Percentiles rank a stretch among this genome's conserved stretches.
Conservation (phyloP, 2,113 vertebrate species). For the Pithys albifrons region DNA sequence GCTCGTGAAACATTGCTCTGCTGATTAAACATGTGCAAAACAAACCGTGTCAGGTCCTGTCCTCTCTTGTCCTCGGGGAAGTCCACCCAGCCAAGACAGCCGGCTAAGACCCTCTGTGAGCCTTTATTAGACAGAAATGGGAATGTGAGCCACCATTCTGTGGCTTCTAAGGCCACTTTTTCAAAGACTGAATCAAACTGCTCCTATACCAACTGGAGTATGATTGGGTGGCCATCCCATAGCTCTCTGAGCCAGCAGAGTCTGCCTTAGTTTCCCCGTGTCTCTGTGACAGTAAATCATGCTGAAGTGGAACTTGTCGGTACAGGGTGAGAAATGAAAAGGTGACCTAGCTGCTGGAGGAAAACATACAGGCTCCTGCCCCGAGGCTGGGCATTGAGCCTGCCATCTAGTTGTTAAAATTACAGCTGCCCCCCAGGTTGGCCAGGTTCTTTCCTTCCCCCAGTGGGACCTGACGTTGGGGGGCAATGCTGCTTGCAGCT, state of each 20-base stretch:
- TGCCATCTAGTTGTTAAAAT: background rate
- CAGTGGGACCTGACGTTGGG: background rate
- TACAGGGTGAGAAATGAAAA: background rate
- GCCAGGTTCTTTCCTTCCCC: background rate
- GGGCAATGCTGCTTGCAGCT: background rate
- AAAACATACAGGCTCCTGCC: background rate
- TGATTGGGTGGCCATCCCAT: background rate
- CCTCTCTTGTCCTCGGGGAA: rapidly evolving
- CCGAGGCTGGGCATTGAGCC: background rate
- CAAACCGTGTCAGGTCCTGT: background rate
- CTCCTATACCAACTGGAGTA: background rate
- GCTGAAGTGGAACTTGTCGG: background rate
- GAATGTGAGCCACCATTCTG: background rate
- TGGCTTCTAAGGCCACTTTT: background rate
- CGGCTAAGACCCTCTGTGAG: background rate
- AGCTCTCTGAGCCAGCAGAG: background rate
- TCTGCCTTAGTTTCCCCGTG: background rate
- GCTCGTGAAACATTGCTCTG: background rate
- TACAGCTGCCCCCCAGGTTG: background rate
- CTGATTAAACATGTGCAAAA: constrained; percentile 8
- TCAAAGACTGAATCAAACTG: background rate
- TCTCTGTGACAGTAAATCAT: background rate
- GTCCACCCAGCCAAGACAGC: background rate
- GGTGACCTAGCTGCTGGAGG: background rate
- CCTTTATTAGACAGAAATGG: background rate